These are phyloP conservation scores for Microtus montanus DNA, from an alignment of 2,113 vertebrate species.

Conservation along the genomic window DNA sequence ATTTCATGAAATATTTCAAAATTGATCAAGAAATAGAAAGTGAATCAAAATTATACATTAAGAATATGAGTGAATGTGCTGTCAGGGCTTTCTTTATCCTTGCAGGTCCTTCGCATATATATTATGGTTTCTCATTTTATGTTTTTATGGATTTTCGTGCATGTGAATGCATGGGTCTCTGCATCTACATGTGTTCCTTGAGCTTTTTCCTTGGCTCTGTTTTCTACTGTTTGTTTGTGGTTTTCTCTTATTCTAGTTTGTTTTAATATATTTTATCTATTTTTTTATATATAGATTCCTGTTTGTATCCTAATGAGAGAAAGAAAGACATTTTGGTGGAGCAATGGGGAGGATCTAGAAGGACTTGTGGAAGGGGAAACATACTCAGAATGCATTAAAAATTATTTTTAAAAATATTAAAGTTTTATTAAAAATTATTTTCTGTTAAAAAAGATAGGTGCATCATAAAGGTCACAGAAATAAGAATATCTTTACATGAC, in stretches of 20 bases:
- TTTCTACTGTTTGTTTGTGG: background rate
- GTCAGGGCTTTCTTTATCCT: background rate
- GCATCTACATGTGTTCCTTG: background rate
- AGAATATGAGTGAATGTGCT: background rate
- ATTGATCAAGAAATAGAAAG: background rate
- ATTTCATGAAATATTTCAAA: background rate
- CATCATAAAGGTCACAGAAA: background rate
- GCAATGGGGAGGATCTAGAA: background rate
- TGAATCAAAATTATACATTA: background rate
- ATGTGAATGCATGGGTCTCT: background rate
- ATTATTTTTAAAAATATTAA: background rate
- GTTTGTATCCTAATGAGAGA: background rate
- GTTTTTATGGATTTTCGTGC: background rate
- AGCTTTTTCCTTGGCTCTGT: background rate
- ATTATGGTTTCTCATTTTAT: background rate
- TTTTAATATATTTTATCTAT: background rate
- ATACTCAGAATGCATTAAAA: background rate
- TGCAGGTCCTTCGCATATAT: accelerated
- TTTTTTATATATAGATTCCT: background rate
- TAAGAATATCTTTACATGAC: background rate
- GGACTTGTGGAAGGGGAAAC: background rate
- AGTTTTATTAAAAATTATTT: background rate
- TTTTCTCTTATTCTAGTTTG: background rate
- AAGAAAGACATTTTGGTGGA: background rate
- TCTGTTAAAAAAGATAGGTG: accelerated